phyloP scores from a whole-genome alignment of 2,797 vertebrate genomes.

The Dallia pectoralis region DNA sequence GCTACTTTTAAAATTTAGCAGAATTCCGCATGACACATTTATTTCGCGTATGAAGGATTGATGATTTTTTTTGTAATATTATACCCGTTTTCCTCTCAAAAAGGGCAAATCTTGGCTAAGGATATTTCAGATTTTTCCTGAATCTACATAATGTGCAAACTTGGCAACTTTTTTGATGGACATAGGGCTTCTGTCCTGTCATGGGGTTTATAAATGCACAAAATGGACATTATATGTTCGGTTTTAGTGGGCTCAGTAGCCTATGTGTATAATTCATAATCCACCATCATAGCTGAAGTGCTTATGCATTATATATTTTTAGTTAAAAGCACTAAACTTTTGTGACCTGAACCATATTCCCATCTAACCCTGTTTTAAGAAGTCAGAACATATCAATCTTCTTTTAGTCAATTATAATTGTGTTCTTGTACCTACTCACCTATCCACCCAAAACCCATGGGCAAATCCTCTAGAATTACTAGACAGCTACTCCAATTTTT shows the following conservation, averaged over 20 bases:
- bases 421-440: too few relatives aligned
- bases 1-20: not conserved
- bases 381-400: constrained; percentile 10
- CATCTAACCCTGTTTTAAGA: constrained; percentile 5
- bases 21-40: not conserved
- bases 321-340: constrained; percentile 25
- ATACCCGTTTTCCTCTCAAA: not conserved
- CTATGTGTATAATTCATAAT: constrained; percentile 28
- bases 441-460: too few relatives aligned
- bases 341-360: constrained; percentile 8
- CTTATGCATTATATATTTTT: constrained; percentile 32
- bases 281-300: constrained; percentile 20
- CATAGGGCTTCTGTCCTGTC: not conserved
- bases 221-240: constrained; percentile 32
- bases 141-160: not conserved
- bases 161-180: not conserved
- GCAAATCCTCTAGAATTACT: not conserved
- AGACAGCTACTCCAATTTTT: not conserved
- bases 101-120: not conserved
- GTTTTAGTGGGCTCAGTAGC: not conserved
- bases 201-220: constrained; percentile 32
- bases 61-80: not conserved
- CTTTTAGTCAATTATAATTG: not conserved
- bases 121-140: not conserved
- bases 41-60: not conserved